Percentiles rank a stretch among this genome's conserved stretches.
phyloP scores from a whole-genome alignment of 2,888 invertebrate genomes.

The Heliconius hortense region DNA sequence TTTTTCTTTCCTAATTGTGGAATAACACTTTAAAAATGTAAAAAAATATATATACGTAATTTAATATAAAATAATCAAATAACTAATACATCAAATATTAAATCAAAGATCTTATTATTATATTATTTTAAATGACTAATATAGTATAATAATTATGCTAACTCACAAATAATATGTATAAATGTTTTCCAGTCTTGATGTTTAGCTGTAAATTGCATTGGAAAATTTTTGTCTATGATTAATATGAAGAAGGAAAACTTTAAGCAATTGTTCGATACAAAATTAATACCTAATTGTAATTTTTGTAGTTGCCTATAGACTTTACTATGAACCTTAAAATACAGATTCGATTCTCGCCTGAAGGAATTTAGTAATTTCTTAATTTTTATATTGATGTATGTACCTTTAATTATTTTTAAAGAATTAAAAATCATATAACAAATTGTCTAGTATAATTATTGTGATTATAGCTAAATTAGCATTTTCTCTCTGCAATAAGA shows the following conservation, averaged over 20 bases:
- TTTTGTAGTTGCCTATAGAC: not conserved
- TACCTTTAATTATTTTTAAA: too few species aligned
- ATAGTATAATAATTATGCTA: constrained; percentile 2
- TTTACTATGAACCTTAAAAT: not conserved
- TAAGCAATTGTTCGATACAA: not conserved
- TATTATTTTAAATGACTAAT: constrained; percentile 12
- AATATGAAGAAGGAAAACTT: constrained; percentile 19
- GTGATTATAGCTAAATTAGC: too few species aligned
- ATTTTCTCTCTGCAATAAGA: too few species aligned
- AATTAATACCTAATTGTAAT: not conserved
- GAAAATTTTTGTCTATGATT: constrained; percentile 22
- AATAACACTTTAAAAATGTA: too few species aligned
- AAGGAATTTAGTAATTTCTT: not conserved
- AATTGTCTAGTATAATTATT: too few species aligned
- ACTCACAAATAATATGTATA: not conserved
- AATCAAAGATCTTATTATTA: not conserved
- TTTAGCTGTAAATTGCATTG: constrained; percentile 5
- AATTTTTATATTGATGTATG: too few species aligned
- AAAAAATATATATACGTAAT: too few species aligned
- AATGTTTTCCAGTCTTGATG: not conserved
- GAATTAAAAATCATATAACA: too few species aligned
- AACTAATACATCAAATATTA: not conserved
- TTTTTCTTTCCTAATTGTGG: too few species aligned
- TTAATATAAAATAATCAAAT: too few species aligned
- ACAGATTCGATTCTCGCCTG: not conserved